These are phyloP conservation scores for Lamellibrachia columna DNA, from an alignment of 2,888 invertebrate genomes.

Conservation along the genomic window DNA sequence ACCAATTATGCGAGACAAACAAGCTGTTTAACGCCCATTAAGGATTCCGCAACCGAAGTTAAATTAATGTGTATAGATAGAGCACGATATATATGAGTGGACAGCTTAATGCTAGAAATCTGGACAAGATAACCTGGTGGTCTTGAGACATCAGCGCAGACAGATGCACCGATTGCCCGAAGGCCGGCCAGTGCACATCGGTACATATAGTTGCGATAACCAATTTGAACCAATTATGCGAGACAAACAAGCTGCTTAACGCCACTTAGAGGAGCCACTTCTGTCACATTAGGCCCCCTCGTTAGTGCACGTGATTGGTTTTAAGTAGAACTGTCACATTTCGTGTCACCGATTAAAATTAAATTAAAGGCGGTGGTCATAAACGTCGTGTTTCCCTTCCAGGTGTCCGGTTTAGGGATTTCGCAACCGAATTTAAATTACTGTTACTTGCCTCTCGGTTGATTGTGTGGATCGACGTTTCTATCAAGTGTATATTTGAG, in stretches of 20 bases:
- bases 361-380: background rate
- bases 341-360: background rate
- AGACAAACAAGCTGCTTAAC: background rate
- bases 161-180: background rate
- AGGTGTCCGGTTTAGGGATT: background rate
- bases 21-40: background rate
- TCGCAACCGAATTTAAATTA: background rate
- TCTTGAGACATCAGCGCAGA: background rate
- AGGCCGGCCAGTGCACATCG: background rate
- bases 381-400: background rate
- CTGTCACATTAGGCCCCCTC: background rate
- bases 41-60: background rate
- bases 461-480: background rate
- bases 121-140: too few relatives aligned
- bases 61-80: background rate
- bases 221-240: background rate
- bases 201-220: background rate
- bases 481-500: background rate
- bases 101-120: too few relatives aligned
- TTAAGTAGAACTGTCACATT: background rate
- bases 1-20: background rate
- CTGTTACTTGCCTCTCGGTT: background rate
- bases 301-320: background rate
- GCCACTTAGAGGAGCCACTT: background rate
- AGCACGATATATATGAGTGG: too few relatives aligned